Evolutionary conservation across 2,888 invertebrate species (phyloP).

Genomic region (Dusona sp.): DNA sequence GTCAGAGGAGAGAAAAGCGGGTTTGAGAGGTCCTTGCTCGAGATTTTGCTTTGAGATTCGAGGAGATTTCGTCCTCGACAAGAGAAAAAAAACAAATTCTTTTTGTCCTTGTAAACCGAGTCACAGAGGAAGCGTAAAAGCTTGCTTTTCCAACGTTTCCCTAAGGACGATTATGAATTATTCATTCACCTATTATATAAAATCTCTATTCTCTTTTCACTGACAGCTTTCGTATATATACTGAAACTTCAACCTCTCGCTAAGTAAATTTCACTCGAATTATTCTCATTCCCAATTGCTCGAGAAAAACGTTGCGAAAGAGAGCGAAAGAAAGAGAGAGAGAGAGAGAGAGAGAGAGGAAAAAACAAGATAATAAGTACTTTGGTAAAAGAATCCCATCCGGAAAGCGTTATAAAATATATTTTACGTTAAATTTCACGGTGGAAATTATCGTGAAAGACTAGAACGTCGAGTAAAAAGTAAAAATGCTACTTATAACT

Average conservation of each 20-base stretch:
- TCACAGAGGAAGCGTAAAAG: conserved; percentile 26
- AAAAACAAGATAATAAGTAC: not conserved
- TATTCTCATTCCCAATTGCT: conserved; percentile 4
- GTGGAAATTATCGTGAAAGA: not conserved
- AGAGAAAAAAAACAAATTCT: conserved; percentile 19
- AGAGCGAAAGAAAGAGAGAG: not conserved
- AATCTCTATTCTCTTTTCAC: conserved; percentile 37
- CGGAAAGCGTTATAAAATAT: conserved; percentile 2
- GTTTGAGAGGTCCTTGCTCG: conserved; percentile 54
- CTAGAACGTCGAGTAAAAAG: not conserved
- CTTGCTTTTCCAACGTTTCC: conserved; percentile 26
- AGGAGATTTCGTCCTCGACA: conserved; percentile 37
- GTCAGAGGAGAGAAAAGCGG: conserved; percentile 44
- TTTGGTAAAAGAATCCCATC: not conserved
- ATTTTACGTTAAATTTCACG: not conserved
- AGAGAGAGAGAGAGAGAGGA: not conserved
- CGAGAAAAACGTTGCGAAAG: conserved; percentile 6
- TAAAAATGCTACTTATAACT: not conserved
- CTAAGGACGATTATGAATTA: conserved; percentile 57
- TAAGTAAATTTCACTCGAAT: conserved; percentile 49
- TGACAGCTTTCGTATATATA: not conserved
- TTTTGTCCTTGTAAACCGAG: conserved; percentile 22
- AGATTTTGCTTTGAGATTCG: conserved; percentile 63
- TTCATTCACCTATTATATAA: conserved; percentile 60
- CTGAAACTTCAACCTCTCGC: conserved; percentile 18